Conservation (phyloP, 2,888 invertebrate genomes). For the Hecatera dysodea region DNA sequence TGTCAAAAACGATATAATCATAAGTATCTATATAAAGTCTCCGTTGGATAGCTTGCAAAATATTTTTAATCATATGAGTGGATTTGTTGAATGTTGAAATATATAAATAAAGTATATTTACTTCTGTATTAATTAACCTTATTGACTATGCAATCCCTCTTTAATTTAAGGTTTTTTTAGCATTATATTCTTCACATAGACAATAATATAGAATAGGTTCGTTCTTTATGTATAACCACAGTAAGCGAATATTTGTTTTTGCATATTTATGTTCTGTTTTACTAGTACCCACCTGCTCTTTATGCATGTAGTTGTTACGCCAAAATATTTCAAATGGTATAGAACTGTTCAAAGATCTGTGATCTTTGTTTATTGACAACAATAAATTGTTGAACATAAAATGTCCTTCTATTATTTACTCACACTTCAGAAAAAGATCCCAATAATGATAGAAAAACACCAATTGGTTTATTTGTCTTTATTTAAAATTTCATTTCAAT, state of each 20-base stretch:
- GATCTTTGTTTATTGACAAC: slow-evolving; percentile 86
- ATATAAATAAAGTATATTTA: slow-evolving; percentile 46
- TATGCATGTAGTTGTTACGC: slow-evolving; percentile 38
- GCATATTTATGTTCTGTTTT: slow-evolving; percentile 6
- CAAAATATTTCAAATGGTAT: slow-evolving; percentile 80
- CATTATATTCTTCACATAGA: slow-evolving; percentile 32
- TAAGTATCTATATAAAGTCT: slow-evolving; percentile 1
- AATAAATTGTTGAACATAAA: slow-evolving; percentile 86
- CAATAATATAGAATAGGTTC: slow-evolving; percentile 37
- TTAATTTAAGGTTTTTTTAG: slow-evolving; percentile 22
- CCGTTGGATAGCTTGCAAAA: slow-evolving; percentile 18
- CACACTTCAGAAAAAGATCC: background rate
- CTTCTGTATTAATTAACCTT: slow-evolving; percentile 28
- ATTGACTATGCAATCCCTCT: slow-evolving; percentile 34
- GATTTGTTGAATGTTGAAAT: slow-evolving; percentile 17
- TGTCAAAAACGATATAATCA: background rate
- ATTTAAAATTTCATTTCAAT: slow-evolving; percentile 88
- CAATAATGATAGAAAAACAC: slow-evolving; percentile 58
- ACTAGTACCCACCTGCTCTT: slow-evolving; percentile 1
- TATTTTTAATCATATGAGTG: slow-evolving; percentile 24
- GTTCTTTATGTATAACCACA: slow-evolving; percentile 12
- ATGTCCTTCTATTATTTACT: slow-evolving; percentile 52
- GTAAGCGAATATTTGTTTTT: slow-evolving; percentile 11
- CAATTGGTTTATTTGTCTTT: slow-evolving; percentile 81
- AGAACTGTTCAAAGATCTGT: slow-evolving; percentile 83